Base-by-base conservation (phyloP, 23 tunicate genomes). In the Aplidium turbinatum region DNA sequence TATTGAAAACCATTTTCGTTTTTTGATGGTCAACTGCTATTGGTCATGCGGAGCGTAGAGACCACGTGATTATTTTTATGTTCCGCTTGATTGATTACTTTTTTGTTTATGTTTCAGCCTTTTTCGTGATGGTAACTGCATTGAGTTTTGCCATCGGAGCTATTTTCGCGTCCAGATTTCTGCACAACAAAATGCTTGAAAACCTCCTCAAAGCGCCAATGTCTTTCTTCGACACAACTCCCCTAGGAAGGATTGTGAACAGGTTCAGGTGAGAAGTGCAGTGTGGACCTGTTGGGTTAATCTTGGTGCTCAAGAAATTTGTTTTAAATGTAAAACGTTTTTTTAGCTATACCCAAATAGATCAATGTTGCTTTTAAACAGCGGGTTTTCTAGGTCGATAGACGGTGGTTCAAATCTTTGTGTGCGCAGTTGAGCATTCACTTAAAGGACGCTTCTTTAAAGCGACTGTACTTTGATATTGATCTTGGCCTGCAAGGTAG, bases 191-290 rank as follows among this genome's bases (percentile, higher is more conserved):
- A 16, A 68, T 79, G 77, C 51, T 79, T 22, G 35, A 47, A 22
- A 31, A 36, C 29, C 51, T 79, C 24, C 33, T 79, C 64, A 21
- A 57, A 47, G 75, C 78, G 46, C 85, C 85, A 7, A 79, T 79
- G 85, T 47, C 77, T 1, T 81, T 81, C 47, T 81, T 81, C 52
- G 87, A 81, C 38, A 81, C 87, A 0, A 81, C 87, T 56, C 87
- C 87, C 22, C 67, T 60, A 1, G 87, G 87, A 0, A 72, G 87
- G 75, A 78, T 81, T 31, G 54, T 81, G 29, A 81, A 81, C 40
- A 34, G 87, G 3, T 81, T 81, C 50, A 42, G 50, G 50, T 42
- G 16, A 11, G 16, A 42, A 42, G 16, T 11, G 11, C 13, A 42
- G 11, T 11, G 50, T 42, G 11, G 50, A 16, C 50, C 11, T 42